Conservation (phyloP, 2,113 vertebrate species). For the Anhinga anhinga region DNA sequence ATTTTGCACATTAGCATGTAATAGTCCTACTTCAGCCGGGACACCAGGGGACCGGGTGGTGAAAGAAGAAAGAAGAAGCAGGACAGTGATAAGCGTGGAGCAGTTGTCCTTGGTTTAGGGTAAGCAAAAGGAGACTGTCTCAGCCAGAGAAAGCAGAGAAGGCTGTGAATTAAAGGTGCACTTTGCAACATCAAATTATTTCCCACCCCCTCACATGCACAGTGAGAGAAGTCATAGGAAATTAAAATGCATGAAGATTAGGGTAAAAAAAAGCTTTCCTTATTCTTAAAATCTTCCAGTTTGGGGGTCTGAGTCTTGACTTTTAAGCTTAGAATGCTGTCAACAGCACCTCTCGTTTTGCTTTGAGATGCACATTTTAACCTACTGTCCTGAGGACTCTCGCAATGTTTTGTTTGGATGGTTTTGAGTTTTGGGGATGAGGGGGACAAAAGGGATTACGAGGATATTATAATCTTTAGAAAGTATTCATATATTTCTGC, state of each 20-base stretch:
- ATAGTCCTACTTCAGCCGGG: background rate
- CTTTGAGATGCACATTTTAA: background rate
- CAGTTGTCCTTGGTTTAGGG: background rate
- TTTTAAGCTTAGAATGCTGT: background rate
- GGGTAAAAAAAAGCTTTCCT: background rate
- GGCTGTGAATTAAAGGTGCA: background rate
- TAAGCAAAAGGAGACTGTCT: background rate
- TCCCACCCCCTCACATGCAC: background rate
- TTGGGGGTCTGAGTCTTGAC: background rate
- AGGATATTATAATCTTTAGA: background rate
- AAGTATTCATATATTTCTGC: background rate
- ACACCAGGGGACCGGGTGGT: background rate
- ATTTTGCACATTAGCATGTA: background rate
- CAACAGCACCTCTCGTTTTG: background rate
- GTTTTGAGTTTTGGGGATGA: background rate
- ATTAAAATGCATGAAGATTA: background rate
- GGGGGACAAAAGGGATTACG: background rate
- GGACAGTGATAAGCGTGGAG: background rate
- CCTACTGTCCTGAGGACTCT: background rate
- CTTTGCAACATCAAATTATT: conserved; percentile 8
- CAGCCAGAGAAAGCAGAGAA: background rate
- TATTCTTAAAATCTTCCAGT: background rate
- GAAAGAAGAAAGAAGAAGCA: background rate
- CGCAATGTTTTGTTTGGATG: background rate
- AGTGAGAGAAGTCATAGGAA: background rate